Evolutionary conservation across 2,888 invertebrate species (phyloP), one percentile per base, ranked within the genome.

Genomic region (Pseudolycoriella hygida): DNA sequence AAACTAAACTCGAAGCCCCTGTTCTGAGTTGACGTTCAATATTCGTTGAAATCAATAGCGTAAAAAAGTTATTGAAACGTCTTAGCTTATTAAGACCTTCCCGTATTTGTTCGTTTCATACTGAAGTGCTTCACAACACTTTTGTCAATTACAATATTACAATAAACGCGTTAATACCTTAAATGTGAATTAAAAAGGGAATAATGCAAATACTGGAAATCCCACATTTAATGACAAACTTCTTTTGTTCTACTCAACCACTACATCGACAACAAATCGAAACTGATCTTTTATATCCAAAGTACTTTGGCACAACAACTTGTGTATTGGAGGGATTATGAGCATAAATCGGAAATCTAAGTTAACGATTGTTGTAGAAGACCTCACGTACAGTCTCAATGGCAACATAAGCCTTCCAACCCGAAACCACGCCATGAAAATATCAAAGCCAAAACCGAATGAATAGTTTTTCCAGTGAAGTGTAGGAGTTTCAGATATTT

Each of bases 341-440:
- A 25, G 25, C 41, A 41, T 41, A 41, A 41, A 41, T 41, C 41
- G 41, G 18, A 43, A 43, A 43, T 43, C 43, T 43, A 20, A 43
- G 43, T 37, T 25, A 43, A 43, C 38, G 43, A 43, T 43, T 25
- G 37, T 43, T 37, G 20, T 14, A 20, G 18, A 43, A 43, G 37
- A 43, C 43, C 43, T 43, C 43, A 43, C 43, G 43, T 43, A 43
- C 43, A 43, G 37, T 37, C 37, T 43, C 43, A 43, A 43, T 43
- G 38, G 43, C 38, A 43, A 20, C 37, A 38, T 43, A 43, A 43
- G 38, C 34, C 25, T 25, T 25, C 25, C 5, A 25, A 25, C n/a
- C n/a, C 25, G 25, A 25, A 25, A 25, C 25, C 18, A 37, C 19
- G 25, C 17, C 34, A 43, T 43, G 18, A 38, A 43, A 31, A 40